A percentile compares a stretch with the other conserved stretches of the same genome.
Evolutionary conservation across 2,113 vertebrate species (phyloP).

Genomic region (Pitta sordida): DNA sequence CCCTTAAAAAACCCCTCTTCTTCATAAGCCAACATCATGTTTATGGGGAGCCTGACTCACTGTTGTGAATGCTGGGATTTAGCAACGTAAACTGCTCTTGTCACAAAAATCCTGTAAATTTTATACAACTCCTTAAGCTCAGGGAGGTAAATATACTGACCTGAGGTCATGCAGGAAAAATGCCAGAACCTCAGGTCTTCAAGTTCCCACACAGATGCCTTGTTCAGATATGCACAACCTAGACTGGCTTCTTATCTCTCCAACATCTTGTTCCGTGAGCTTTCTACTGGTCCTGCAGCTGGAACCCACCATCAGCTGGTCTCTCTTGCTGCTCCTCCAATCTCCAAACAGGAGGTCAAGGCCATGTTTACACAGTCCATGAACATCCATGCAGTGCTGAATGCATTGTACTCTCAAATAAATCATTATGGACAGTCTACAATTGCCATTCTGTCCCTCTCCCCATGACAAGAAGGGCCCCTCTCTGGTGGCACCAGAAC

Average conservation of each 20-base stretch:
- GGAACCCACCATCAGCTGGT: not conserved
- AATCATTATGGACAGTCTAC: not conserved
- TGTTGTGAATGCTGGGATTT: not conserved
- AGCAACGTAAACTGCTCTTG: not conserved
- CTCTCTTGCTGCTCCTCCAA: not conserved
- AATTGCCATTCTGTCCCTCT: not conserved
- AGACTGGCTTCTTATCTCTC: not conserved
- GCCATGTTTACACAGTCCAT: not conserved
- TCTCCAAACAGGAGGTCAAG: not conserved
- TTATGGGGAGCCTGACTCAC: not conserved
- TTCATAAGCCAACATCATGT: not conserved
- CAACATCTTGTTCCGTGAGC: not conserved
- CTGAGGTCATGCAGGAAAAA: not conserved
- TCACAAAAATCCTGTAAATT: not conserved
- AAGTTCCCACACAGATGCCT: not conserved
- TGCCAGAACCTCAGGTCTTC: not conserved
- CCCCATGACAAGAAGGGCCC: rapidly evolving
- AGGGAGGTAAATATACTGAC: not conserved
- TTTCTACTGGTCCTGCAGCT: not conserved
- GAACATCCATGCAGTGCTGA: not conserved
- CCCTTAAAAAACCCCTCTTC: not conserved
- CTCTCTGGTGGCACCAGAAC: not conserved
- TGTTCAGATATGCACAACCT: not conserved
- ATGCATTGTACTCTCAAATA: not conserved
- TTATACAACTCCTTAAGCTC: not conserved